phyloP scores from a whole-genome alignment of 2,113 vertebrate species.

The Tachysurus vachellii region DNA sequence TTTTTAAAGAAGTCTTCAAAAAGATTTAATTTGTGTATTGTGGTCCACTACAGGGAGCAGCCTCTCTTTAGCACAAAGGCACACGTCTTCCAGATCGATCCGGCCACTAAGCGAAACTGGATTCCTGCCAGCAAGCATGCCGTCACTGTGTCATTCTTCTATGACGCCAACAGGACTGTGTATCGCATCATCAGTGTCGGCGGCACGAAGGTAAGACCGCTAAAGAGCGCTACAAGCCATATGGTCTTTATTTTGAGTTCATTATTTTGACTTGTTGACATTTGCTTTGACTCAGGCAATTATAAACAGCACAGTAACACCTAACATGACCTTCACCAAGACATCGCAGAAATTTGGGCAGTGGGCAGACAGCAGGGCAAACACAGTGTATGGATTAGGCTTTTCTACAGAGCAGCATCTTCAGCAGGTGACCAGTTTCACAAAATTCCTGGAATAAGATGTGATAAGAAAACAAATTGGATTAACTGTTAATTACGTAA shows the following conservation, averaged over 20 bases:
- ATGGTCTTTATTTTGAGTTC: not conserved
- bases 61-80: conserved; percentile 93
- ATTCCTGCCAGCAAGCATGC: conserved; percentile 94
- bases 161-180: conserved; percentile 83
- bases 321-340: conserved; percentile 98
- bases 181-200: conserved; percentile 97
- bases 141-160: conserved; percentile 82
- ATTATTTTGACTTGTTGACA: not conserved
- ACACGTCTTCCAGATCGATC: conserved; percentile 97
- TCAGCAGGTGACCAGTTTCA: conserved; percentile 78
- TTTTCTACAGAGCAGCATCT: conserved; percentile 92
- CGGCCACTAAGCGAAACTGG: conserved; percentile 93
- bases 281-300: conserved; percentile 78
- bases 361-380: conserved; percentile 95
- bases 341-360: conserved; percentile 97
- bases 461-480: not conserved
- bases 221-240: not conserved
- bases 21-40: conserved; percentile 5
- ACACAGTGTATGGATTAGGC: conserved; percentile 92
- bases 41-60: conserved; percentile 81
- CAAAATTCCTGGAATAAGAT: not conserved
- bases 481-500: not conserved
- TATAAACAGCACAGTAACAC: conserved; percentile 96
- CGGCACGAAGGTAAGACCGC: conserved; percentile 84
- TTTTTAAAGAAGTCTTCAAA: not conserved